Evolutionary conservation across 2,797 vertebrate genomes (phyloP), one percentile per base, ranked within the genome.

Genomic region (Salmo trutta): DNA sequence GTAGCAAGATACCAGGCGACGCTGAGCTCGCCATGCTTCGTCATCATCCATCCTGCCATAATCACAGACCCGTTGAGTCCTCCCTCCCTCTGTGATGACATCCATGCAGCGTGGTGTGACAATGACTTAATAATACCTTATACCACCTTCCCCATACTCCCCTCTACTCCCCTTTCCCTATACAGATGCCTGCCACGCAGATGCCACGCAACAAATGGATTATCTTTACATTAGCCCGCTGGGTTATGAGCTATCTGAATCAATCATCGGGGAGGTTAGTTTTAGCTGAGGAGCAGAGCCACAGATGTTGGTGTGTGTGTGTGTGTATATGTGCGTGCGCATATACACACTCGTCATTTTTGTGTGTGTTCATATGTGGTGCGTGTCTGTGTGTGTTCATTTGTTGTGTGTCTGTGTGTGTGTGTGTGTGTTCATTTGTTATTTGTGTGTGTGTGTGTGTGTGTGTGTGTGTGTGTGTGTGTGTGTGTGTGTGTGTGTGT

Each of bases 121-220:
- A 81, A 53, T 71, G 81, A 80, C 83, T 85, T 83, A 70, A 72
- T 83, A 70, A 72, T 41, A 31, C 15, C 17, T 79, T 83, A 82
- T 75, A 79, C 82, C 85, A 75, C 59, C 68, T 33, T 2, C 77
- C 41, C 41, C 41, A 14, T 47, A 47, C 10, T 12, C 41, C 41
- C 10, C 41, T 47, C 41, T 47, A 12, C 41, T 14, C 41, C 41
- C 41, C 41, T 10, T 47, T 21, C 41, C 24, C 12, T 19, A 19
- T 14, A 67, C 65, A 66, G 17, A 41, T 8, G 4, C 54, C 54
- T 19, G 5, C 17, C 19, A 76, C 51, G 72, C 64, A 74, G 77
- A 76, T 74, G 75, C 77, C 84, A 81, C 82, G 76, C 86, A 74
- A 90, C 86, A 87, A 89, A 91, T 89, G 85, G 83, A 92, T 93